Evolutionary conservation across 2,888 invertebrate genomes (phyloP).

Genomic region (Amphipyra berbera): DNA sequence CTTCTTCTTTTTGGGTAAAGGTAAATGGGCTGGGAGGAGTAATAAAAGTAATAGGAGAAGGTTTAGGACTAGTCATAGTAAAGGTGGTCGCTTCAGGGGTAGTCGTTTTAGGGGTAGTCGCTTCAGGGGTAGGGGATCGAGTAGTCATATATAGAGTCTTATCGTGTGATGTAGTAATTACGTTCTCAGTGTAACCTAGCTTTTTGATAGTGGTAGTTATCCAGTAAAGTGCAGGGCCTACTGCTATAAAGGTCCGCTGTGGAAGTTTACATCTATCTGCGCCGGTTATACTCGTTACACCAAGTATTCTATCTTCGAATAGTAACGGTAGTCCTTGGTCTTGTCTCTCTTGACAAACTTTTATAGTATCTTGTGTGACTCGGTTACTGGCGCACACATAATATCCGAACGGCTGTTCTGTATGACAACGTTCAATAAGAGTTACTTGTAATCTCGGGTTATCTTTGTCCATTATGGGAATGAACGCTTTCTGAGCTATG

Average conservation of each 20-base stretch:
- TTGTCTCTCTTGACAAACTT: conserved; percentile 49
- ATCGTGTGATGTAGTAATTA: conserved; percentile 26
- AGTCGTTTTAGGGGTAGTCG: too few species aligned
- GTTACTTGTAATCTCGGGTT: conserved; percentile 56
- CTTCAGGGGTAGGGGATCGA: not conserved
- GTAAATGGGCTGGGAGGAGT: too few species aligned
- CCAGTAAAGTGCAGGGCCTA: conserved; percentile 68
- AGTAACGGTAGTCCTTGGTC: conserved; percentile 72
- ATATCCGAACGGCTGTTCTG: conserved; percentile 47
- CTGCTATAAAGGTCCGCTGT: conserved; percentile 63
- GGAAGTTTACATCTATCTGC: conserved; percentile 46
- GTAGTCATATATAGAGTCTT: too few species aligned
- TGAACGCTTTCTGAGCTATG: conserved; percentile 62
- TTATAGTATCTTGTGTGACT: conserved; percentile 25
- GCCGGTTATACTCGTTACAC: conserved; percentile 57
- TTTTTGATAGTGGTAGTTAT: conserved; percentile 54
- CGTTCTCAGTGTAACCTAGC: conserved; percentile 24
- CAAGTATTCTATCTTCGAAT: conserved; percentile 66
- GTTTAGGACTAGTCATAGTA: not conserved
- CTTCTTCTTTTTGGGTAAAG: too few species aligned
- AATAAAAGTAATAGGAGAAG: too few species aligned
- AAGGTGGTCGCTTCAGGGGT: too few species aligned
- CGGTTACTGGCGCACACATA: conserved; percentile 68
- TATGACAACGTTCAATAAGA: conserved; percentile 64
- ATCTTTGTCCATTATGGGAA: conserved; percentile 59